phyloP scores from a whole-genome alignment of 2,113 vertebrate genomes.

The Ptilonorhynchus violaceus region DNA sequence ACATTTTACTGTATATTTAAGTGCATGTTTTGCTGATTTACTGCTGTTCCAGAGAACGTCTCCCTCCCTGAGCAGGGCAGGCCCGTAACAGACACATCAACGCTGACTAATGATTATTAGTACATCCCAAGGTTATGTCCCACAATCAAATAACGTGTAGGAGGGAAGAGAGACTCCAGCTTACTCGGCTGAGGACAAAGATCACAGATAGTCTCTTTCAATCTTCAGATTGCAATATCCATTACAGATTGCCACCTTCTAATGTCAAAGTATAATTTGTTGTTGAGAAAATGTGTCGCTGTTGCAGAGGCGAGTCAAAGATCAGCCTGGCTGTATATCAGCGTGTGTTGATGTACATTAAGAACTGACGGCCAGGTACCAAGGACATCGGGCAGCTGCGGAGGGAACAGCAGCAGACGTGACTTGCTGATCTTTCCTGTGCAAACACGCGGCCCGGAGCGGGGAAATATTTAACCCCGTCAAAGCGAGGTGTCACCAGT shows the following conservation, averaged over 20 bases:
- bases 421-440: conserved; percentile 52
- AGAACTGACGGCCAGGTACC: conserved; percentile 35
- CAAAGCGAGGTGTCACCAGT: background rate
- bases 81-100: conserved; percentile 32
- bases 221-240: conserved; percentile 70
- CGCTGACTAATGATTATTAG: conserved; percentile 71
- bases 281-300: conserved; percentile 40
- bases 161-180: conserved; percentile 54
- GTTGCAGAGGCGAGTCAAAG: conserved; percentile 69
- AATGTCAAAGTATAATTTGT: conserved; percentile 73
- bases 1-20: conserved; percentile 60
- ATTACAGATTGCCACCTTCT: conserved; percentile 69
- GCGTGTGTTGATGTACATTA: background rate
- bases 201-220: conserved; percentile 61
- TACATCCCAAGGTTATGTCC: conserved; percentile 68
- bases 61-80: background rate
- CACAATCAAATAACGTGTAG: conserved; percentile 61
- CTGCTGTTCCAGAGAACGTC: background rate
- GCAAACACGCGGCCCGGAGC: background rate
- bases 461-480: conserved; percentile 52
- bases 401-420: background rate
- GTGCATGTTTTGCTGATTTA: conserved; percentile 65
- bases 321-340: conserved; percentile 51
- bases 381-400: background rate
- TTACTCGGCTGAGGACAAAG: conserved; percentile 49